Base-by-base conservation (phyloP, 2,888 invertebrate genomes). In the Cylindroiulus punctatus region DNA sequence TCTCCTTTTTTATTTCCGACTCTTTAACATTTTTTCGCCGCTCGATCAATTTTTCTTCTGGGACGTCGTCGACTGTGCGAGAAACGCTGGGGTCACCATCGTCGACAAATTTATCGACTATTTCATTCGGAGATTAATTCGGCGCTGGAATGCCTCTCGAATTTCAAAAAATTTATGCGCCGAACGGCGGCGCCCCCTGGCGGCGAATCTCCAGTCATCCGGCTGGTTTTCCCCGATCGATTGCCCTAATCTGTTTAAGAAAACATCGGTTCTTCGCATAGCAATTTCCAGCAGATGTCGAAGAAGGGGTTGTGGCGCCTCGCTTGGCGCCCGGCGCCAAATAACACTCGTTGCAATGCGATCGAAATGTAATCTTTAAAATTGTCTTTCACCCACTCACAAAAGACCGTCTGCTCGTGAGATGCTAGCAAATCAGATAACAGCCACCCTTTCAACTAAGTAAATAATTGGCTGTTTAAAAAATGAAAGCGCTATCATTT, bases 71-170 rank as follows among this genome's bases (percentile, higher is more conserved):
- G 12, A 47, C 47, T 47, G 47, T 47, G 47, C 17, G 14, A 17
- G 17, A 47, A 42, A 42, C 10, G 42, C 42, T 5, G 5, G 7
- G 42, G 7, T 10, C 5, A 10, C 42, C 57, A 57, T 57, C 57
- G 57, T n/a, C 19, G 19, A 22, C 4, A 57, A 57, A 57, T 57
- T 57, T 57, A 57, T 57, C 57, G 57, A 57, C 57, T 57, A 57
- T 57, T 57, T 57, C n/a, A 57, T 57, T 57, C 57, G 57, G 57
- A 57, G 57, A 57, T 57, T 57, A 57, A 57, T 57, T 57, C 57
- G 57, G 57, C 57, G 19, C 57, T 4, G 57, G 57, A 57, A 57
- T 57, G 57, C 57, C 3, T 57, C 57, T 57, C n/a, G 12, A n/a
- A 57, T 57, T 57, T 57, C n/a, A 2, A 57, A 57, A 57, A n/a